A percentile compares a stretch with the other conserved stretches of the same genome.
Conservation (phyloP, 2,113 vertebrate genomes). For the Saimiri boliviensis region DNA sequence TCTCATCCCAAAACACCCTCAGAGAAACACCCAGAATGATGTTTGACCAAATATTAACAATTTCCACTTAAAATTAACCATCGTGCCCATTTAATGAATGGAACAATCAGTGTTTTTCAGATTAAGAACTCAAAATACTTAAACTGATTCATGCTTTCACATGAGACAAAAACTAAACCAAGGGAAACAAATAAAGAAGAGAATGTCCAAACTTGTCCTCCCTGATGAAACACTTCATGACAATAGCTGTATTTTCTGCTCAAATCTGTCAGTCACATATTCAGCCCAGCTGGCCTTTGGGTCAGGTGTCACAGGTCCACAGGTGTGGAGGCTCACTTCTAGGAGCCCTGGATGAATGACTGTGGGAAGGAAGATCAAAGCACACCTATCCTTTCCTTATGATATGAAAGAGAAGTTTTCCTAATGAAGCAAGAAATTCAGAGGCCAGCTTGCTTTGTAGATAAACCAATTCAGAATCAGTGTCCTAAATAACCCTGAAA, state of each 20-base stretch:
- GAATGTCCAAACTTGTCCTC: background rate
- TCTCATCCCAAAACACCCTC: background rate
- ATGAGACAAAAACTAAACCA: background rate
- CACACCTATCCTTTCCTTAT: background rate
- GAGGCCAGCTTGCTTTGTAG: background rate
- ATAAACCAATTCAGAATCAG: background rate
- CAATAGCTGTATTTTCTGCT: background rate
- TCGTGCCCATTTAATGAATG: background rate
- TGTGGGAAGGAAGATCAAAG: background rate
- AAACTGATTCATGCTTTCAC: background rate
- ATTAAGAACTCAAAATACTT: background rate
- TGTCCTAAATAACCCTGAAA: background rate
- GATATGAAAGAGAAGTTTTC: background rate
- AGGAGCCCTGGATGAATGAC: background rate
- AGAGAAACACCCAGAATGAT: background rate
- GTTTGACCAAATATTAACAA: background rate
- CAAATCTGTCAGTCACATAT: background rate
- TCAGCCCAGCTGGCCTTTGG: background rate
- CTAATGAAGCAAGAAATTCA: background rate
- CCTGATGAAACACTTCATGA: background rate
- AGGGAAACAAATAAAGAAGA: background rate
- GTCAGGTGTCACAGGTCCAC: background rate
- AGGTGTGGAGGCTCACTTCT: background rate
- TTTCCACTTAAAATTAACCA: background rate
- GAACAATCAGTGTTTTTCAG: background rate